Conservation (phyloP, 1,140 invertebrate species). For the Agraylea sexmaculata region DNA sequence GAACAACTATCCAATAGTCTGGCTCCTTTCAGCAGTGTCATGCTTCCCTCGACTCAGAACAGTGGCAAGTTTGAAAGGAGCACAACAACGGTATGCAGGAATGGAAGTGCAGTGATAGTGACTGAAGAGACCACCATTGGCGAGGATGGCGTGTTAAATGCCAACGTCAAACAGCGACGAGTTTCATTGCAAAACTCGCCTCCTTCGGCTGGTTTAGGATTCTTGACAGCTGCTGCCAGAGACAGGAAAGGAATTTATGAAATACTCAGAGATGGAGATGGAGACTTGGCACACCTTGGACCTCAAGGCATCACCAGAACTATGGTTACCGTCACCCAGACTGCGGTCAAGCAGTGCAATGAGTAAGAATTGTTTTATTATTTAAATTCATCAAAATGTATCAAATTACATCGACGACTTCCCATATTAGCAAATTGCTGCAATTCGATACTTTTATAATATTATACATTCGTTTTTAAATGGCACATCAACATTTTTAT, state of each 20-base stretch:
- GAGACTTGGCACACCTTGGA: constrained; percentile 25
- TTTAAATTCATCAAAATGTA: neutral
- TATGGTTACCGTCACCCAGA: constrained; percentile 33
- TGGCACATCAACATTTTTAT: too few species aligned
- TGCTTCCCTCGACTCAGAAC: constrained; percentile 12
- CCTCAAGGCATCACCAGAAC: constrained; percentile 32
- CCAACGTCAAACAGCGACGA: constrained; percentile 32
- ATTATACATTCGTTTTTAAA: too few species aligned
- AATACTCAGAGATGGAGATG: constrained; percentile 9
- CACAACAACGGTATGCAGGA: constrained; percentile 30
- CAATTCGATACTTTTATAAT: too few species aligned
- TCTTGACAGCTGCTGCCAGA: constrained; percentile 9
- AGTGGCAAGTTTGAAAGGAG: constrained; percentile 21
- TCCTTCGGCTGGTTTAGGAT: constrained; percentile 24
- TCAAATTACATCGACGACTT: too few species aligned
- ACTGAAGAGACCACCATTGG: constrained; percentile 34
- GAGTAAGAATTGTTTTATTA: constrained; percentile 30
- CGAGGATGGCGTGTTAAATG: constrained; percentile 29
- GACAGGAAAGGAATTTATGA: constrained; percentile 19
- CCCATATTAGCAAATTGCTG: too few species aligned
- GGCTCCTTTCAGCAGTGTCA: constrained; percentile 7
- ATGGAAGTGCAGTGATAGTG: constrained; percentile 30
- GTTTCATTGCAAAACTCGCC: constrained; percentile 31
- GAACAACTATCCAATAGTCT: constrained; percentile 1
- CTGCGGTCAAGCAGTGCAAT: constrained; percentile 33